A percentile compares a stretch with the other conserved stretches of the same genome.
Evolutionary conservation across 2,888 invertebrate species (phyloP).

Genomic region (Didymodactylos carnosus): DNA sequence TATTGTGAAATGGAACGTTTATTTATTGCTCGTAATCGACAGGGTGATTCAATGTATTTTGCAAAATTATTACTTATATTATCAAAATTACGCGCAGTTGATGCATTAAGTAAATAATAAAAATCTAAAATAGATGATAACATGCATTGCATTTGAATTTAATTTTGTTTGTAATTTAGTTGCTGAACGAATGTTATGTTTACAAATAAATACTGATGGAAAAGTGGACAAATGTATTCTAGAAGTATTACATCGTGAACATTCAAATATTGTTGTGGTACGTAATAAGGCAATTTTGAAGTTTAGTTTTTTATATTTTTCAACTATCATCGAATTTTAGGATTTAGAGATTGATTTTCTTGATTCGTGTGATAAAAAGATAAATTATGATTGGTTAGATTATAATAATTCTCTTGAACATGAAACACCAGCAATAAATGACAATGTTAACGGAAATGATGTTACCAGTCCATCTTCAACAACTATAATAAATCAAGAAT

Average conservation of each 20-base stretch:
- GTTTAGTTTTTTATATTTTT: no score
- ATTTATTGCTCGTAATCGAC: background rate
- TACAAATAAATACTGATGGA: background rate
- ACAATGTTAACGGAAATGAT: background rate
- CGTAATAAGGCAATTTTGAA: no score
- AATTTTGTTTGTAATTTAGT: background rate
- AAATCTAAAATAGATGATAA: background rate
- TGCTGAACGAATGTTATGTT: background rate
- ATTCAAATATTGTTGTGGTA: background rate
- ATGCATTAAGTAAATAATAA: background rate
- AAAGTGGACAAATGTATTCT: conserved; percentile 3
- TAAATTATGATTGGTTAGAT: background rate
- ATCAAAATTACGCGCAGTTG: background rate
- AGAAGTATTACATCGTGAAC: conserved; percentile 11
- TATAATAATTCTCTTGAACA: background rate
- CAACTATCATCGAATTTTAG: no score
- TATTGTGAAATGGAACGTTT: background rate
- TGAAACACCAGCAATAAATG: no score
- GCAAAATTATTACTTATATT: background rate
- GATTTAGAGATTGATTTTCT: background rate
- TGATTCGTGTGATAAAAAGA: background rate
- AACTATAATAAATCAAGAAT: background rate
- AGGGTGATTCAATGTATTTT: background rate
- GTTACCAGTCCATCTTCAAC: background rate
- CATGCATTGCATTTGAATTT: background rate